A percentile compares a stretch with the other conserved stretches of the same genome.
Evolutionary conservation across 2,113 vertebrate species (phyloP).

Genomic region (Pardalotus punctatus): DNA sequence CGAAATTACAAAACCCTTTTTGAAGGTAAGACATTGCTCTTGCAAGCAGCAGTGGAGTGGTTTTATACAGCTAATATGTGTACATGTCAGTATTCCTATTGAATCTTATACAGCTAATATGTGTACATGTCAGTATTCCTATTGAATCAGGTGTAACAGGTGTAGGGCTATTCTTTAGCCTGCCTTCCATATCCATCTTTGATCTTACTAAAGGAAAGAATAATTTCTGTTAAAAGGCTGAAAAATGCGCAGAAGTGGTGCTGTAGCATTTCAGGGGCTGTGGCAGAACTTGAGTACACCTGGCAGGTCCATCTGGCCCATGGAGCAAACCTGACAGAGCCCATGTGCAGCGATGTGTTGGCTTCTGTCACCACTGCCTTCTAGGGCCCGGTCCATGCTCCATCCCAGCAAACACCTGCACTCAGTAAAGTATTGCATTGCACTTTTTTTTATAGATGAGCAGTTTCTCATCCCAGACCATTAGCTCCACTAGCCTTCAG

Average conservation of each 20-base stretch:
- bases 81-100: neutral
- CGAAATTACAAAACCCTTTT: neutral
- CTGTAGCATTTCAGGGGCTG: neutral
- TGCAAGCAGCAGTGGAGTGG: neutral
- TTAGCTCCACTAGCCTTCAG: neutral
- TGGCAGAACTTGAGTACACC: neutral
- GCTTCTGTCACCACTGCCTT: neutral
- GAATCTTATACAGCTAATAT: neutral
- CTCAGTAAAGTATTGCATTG: neutral
- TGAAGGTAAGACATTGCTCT: neutral
- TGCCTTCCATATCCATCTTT: neutral
- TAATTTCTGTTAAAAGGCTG: neutral
- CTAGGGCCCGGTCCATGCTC: neutral
- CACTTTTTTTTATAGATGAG: neutral
- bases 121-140: neutral
- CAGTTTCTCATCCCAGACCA: neutral
- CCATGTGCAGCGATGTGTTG: fast-evolving
- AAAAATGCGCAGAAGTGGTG: neutral
- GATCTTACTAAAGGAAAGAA: neutral
- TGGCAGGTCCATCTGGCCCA: neutral
- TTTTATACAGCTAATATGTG: neutral
- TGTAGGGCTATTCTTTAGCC: neutral
- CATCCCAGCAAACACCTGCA: neutral
- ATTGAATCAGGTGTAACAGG: neutral
- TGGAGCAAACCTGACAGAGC: neutral